Percentiles rank a stretch among this genome's conserved stretches.
Evolutionary conservation across 2,888 invertebrate genomes (phyloP).

Genomic region (Luperina testacea): DNA sequence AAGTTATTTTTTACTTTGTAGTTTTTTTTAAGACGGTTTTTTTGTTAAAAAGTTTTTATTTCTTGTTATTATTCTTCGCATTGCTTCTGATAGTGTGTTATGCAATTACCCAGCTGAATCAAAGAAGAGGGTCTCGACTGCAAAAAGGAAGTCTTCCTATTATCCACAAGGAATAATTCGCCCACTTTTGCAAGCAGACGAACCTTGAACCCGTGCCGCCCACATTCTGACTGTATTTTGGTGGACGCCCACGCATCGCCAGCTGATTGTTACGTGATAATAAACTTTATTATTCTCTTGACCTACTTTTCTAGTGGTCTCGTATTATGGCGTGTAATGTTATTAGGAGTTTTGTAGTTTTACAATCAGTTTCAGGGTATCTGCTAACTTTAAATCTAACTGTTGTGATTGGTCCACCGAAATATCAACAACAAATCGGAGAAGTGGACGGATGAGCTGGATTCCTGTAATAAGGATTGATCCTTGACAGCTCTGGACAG

Average conservation of each 20-base stretch:
- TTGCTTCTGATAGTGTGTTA: no score
- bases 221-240: conserved; percentile 66
- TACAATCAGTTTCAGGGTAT: background rate
- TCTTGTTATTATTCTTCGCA: no score
- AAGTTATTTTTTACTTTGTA: no score
- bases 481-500: no score
- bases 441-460: background rate
- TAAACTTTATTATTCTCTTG: conserved; percentile 66
- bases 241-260: conserved; percentile 65
- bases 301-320: conserved; percentile 56
- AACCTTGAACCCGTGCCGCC: conserved; percentile 67
- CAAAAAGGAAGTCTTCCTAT: conserved; percentile 18
- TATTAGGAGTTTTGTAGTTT: conserved; percentile 6
- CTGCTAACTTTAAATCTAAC: background rate
- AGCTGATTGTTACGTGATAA: conserved; percentile 68
- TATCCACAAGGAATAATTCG: conserved; percentile 1
- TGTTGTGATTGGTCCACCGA: background rate
- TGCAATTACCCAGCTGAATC: background rate
- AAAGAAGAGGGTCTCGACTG: background rate
- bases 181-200: conserved; percentile 34
- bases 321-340: conserved; percentile 38
- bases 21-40: no score
- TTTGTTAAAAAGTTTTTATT: no score
- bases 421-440: background rate
- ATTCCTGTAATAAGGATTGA: background rate